Conservation (phyloP, 2,888 invertebrate species). For the Malthinus seriepunctatus region DNA sequence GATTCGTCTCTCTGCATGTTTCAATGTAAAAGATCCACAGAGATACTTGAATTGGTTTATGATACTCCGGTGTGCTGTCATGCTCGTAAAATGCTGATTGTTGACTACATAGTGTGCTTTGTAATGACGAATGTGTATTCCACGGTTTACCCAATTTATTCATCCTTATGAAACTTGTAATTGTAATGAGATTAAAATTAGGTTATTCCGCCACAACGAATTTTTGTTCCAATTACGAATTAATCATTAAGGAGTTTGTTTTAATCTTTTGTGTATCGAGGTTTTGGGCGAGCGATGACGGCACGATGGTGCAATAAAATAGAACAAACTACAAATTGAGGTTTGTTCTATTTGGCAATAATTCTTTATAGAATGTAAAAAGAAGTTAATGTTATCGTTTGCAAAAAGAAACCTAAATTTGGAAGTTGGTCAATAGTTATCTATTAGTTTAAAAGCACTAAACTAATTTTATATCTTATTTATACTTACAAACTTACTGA, state of each 20-base stretch:
- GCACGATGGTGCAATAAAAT: not conserved
- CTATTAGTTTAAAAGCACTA: too few relatives aligned
- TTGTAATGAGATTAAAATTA: not conserved
- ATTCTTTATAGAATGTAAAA: not conserved
- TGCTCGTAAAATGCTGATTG: slow-evolving; percentile 53
- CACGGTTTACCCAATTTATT: slow-evolving; percentile 6
- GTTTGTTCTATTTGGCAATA: not conserved
- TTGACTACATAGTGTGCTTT: slow-evolving; percentile 46
- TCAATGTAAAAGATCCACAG: slow-evolving; percentile 37
- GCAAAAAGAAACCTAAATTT: too few relatives aligned
- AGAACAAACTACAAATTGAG: not conserved
- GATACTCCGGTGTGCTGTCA: slow-evolving; percentile 48
- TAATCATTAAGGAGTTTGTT: not conserved
- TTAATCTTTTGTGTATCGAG: not conserved
- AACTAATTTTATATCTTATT: too few relatives aligned
- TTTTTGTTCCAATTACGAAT: not conserved
- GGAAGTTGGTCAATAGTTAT: too few relatives aligned
- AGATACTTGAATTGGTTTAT: slow-evolving; percentile 48
- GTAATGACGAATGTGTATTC: slow-evolving; percentile 43
- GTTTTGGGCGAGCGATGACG: too few relatives aligned
- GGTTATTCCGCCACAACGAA: not conserved
- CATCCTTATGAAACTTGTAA: not conserved
- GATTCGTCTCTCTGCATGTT: slow-evolving; percentile 26
- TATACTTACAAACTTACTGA: too few relatives aligned
- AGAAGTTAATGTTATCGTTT: too few relatives aligned